Conservation (phyloP, 2,797 vertebrate species). For the Sebastes dallii region DNA sequence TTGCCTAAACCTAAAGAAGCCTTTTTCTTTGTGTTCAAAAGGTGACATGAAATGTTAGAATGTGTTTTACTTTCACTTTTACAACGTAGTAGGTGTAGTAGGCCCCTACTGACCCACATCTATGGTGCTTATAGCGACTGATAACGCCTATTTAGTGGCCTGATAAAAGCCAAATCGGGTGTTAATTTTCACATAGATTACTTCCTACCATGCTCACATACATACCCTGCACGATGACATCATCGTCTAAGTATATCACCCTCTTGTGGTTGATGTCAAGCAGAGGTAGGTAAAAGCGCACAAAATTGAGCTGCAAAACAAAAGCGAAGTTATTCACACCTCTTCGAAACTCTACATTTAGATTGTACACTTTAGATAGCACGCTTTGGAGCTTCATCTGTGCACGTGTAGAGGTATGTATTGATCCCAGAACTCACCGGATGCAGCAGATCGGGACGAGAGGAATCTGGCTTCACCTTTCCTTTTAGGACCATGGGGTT, state of each 20-base stretch:
- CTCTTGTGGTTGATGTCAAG: constrained; percentile 89
- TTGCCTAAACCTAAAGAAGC: too few species aligned
- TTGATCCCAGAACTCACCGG: constrained; percentile 86
- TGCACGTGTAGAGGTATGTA: not conserved
- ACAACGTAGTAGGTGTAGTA: too few species aligned
- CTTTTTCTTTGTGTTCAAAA: too few species aligned
- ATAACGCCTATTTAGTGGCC: too few species aligned
- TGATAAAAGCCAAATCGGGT: too few species aligned
- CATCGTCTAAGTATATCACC: constrained; percentile 96
- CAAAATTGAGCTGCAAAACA: constrained; percentile 93
- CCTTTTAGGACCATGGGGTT: constrained; percentile 92
- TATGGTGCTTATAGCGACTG: too few species aligned
- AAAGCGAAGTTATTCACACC: not conserved
- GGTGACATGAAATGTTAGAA: too few species aligned
- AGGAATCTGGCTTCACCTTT: constrained; percentile 91
- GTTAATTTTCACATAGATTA: too few species aligned
- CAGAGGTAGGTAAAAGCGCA: constrained; percentile 93
- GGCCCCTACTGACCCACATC: too few species aligned
- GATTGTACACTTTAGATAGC: not conserved
- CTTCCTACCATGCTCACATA: not conserved
- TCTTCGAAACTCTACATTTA: not conserved
- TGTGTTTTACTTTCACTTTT: too few species aligned
- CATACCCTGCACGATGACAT: constrained; percentile 95
- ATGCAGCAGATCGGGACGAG: constrained; percentile 92
- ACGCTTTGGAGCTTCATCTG: not conserved